Percentiles rank a stretch among this genome's conserved stretches.
Evolutionary conservation across 2,797 vertebrate genomes (phyloP).

Genomic region (Tadarida brasiliensis): DNA sequence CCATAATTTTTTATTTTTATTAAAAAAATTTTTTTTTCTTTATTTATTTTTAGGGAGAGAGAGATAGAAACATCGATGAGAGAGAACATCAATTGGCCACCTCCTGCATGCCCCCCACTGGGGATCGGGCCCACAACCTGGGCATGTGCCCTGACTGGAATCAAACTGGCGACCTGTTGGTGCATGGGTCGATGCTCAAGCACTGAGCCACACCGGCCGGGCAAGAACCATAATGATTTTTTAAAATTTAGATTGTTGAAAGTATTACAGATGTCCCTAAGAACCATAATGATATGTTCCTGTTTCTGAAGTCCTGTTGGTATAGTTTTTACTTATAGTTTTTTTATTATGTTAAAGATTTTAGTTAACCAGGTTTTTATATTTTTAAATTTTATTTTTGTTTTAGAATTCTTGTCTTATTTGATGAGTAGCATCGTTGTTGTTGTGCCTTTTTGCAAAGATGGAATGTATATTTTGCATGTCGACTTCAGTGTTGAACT

Average conservation of each 20-base stretch:
- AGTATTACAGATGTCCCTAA: background rate
- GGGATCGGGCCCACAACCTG: no score
- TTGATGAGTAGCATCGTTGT: background rate
- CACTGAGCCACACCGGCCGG: no score
- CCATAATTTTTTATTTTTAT: background rate
- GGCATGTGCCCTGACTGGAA: no score
- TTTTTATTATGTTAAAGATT: slow-evolving; percentile 61
- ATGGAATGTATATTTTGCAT: slow-evolving; percentile 5
- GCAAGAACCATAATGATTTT: no score
- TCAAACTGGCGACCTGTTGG: no score
- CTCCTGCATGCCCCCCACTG: no score
- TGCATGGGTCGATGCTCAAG: no score
- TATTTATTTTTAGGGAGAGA: no score
- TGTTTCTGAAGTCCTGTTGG: background rate
- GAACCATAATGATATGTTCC: background rate
- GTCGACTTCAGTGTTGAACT: slow-evolving; percentile 27
- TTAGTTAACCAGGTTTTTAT: slow-evolving; percentile 31
- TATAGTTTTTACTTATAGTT: slow-evolving; percentile 10
- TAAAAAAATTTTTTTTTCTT: no score
- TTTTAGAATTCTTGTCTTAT: slow-evolving; percentile 31
- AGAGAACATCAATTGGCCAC: no score
- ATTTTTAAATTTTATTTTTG: slow-evolving; percentile 24
- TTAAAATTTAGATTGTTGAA: no score
- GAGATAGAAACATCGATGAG: no score
- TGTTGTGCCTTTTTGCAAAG: background rate